phyloP scores from a whole-genome alignment of 1,140 invertebrate species.

The Drosophila ohnishii region DNA sequence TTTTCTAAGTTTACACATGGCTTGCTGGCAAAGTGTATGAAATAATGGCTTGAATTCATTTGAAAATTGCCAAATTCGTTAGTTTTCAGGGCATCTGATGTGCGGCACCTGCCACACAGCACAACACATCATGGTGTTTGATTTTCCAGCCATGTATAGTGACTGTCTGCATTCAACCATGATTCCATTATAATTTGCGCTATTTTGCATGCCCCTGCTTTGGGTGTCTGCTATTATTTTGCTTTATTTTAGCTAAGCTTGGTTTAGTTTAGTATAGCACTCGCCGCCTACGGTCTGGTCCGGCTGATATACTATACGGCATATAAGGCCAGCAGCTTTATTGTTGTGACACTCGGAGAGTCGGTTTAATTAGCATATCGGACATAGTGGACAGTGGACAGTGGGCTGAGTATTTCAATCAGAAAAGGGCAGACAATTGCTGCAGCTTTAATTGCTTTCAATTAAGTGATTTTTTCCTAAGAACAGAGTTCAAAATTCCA shows the following conservation, averaged over 20 bases:
- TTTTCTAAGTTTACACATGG: constrained; percentile 34
- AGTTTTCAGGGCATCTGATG: constrained; percentile 11
- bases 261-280: constrained; percentile 11
- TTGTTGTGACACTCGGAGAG: constrained; percentile 64
- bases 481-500: constrained; percentile 53
- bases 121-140: constrained; percentile 32
- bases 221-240: constrained; percentile 41
- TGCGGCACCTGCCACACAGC: constrained; percentile 24
- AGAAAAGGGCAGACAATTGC: constrained; percentile 27
- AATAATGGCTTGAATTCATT: constrained; percentile 13
- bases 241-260: constrained; percentile 8
- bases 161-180: constrained; percentile 68
- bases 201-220: constrained; percentile 65
- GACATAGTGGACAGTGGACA: constrained; percentile 4
- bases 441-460: constrained; percentile 58
- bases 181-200: constrained; percentile 73
- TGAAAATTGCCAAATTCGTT: constrained; percentile 30
- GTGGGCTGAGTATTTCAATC: constrained; percentile 12
- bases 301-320: constrained; percentile 2
- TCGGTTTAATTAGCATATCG: constrained; percentile 63
- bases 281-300: constrained; percentile 7
- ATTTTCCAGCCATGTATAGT: constrained; percentile 34
- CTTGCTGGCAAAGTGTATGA: constrained; percentile 11
- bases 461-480: constrained; percentile 48
- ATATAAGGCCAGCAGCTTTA: constrained; percentile 17